Percentiles rank a stretch among this genome's conserved stretches.
phyloP scores from a whole-genome alignment of 2,113 vertebrate genomes.

The Raja brachyura region DNA sequence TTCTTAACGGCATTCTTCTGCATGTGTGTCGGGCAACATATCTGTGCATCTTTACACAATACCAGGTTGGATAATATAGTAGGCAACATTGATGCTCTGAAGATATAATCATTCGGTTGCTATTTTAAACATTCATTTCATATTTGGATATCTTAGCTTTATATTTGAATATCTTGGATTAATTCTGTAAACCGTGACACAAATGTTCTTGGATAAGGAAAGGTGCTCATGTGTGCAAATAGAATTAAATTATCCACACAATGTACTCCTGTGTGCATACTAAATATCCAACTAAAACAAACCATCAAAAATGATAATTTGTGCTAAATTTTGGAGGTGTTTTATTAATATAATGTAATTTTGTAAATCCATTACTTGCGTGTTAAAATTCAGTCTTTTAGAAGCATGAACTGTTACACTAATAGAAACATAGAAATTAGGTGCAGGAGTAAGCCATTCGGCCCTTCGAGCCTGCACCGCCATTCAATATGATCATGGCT shows the following conservation, averaged over 20 bases:
- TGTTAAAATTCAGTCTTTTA: background rate
- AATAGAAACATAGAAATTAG: too few relatives aligned
- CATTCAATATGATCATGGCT: too few relatives aligned
- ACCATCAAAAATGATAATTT: background rate
- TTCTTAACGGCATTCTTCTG: background rate
- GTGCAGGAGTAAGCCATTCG: too few relatives aligned
- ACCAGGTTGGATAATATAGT: background rate
- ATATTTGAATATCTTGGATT: background rate
- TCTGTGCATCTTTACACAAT: background rate
- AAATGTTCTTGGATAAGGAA: background rate
- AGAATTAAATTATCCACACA: background rate
- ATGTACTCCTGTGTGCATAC: background rate
- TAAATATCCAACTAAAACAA: background rate
- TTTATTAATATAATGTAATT: background rate
- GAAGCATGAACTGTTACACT: background rate
- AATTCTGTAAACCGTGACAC: background rate
- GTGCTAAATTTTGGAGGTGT: background rate
- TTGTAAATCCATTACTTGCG: background rate
- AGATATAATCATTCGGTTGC: too few relatives aligned
- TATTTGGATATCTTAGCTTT: background rate
- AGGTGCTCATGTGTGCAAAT: background rate
- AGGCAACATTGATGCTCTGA: background rate
- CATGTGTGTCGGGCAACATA: background rate
- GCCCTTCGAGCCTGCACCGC: too few relatives aligned
- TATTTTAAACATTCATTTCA: background rate